phyloP scores from a whole-genome alignment of 2,888 invertebrate genomes.

The Formica aserva region DNA sequence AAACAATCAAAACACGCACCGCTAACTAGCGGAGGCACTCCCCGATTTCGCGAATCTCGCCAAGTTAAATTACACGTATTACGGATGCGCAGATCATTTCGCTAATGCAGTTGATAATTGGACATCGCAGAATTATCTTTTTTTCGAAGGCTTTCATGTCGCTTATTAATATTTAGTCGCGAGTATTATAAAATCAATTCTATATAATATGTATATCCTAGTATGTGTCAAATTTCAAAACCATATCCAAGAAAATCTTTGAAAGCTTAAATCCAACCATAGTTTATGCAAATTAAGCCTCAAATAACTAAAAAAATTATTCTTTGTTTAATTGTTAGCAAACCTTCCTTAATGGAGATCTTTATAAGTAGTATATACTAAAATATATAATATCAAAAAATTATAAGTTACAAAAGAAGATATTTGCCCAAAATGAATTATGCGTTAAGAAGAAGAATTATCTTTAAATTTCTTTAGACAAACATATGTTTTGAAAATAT shows the following conservation, averaged over 20 bases:
- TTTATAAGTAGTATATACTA: not conserved
- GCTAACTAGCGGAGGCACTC: conserved; percentile 41
- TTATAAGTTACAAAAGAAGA: not conserved
- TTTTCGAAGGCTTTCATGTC: not conserved
- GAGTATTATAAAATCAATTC: not conserved
- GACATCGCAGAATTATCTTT: not conserved
- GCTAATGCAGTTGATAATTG: conserved; percentile 12
- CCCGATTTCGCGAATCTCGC: conserved; percentile 13
- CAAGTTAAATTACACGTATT: conserved; percentile 34
- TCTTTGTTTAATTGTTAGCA: not conserved
- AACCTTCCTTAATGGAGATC: not conserved
- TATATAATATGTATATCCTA: not conserved
- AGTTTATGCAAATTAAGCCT: not conserved
- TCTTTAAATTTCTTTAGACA: not conserved
- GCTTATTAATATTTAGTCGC: not conserved
- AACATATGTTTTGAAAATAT: not conserved
- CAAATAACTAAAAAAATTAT: not conserved
- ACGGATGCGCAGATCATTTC: not conserved
- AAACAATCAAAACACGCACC: conserved; percentile 39
- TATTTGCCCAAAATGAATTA: not conserved
- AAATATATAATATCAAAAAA: not conserved
- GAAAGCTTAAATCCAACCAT: not conserved
- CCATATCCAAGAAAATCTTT: not conserved
- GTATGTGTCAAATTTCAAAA: not conserved
- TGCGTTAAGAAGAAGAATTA: not conserved